Base-by-base conservation (phyloP, 2,113 vertebrate genomes). In the Formicarius rufipectus region DNA sequence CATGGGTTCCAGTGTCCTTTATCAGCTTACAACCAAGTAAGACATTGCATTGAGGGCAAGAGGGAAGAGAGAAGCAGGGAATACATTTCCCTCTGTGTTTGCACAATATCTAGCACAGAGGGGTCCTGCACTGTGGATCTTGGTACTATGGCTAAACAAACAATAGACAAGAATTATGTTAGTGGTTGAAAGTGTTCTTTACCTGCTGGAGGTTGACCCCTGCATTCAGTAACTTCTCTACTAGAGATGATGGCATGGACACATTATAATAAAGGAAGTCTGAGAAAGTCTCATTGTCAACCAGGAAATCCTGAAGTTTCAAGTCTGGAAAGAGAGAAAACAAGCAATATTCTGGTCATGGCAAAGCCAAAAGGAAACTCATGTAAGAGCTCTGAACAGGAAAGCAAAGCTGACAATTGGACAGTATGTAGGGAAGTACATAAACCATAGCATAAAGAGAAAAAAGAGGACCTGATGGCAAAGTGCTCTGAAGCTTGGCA, bases 281-380 rank as follows among this genome's bases (percentile, higher is more conserved):
- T 40, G 99, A 98, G 90, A 99, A 97, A 0, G 98, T 99, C 97
- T 99, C 99, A 10, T 99, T 98, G 94, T 99, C 98, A 84, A 95
- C 91, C 86, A 99, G 98, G 96, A 99, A 99, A 97, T 99, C 98
- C 92, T 97, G 98, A 95, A 99, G 95, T 95, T 98, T 99, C 96
- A 99, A 97, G 78, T 98, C 99, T 99, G 96, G 45, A 4, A 82
- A 53, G 67, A 12, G 62, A 93, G 27, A 93, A 95, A 92, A 92
- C 28, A 73, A 89, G 73, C 31, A 76, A 50, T 23, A 22, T 87
- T 94, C 94, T 86, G 72, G 64, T 97, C 71, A 95, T 42, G 24
- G 33, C 20, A 66, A 78, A 91, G 64, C 49, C 25, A 60, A 95
- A 94, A 73, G 90, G 62, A 93, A 93, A 84, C 53, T 49, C 53